Base-by-base conservation (phyloP, 2,888 invertebrate genomes). In the Omphaloscelis lunosa region DNA sequence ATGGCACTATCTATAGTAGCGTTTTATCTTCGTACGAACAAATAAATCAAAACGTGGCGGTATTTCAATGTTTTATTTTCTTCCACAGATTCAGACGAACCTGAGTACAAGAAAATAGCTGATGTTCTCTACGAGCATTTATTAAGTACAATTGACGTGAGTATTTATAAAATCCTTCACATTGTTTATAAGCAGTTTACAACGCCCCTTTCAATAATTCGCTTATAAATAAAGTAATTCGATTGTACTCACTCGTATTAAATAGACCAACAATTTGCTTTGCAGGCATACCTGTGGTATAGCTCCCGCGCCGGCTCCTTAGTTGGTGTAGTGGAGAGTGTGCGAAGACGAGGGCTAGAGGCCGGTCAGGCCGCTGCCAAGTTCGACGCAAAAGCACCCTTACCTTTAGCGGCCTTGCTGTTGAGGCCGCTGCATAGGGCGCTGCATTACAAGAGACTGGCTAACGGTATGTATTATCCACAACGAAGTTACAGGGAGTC, bases 361-460 rank as follows among this genome's bases (percentile, higher is more conserved):
- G 93, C 96, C 97, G 85, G 98, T 97, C 94, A 91, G 5, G 94
- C 92, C 27, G 93, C 94, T 41, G 85, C 87, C 1, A 85, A 87
- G 4, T 95, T 95, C 90, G 93, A 97, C 98, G 75, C 98, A 97
- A 92, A 98, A 98, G 86, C 95, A 79, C 94, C 95, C 93, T 97
- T 99, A 86, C 99, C 99, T 34, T 97, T 99, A 61, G 98, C 98
- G 63, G 98, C 98, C 77, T 98, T 99, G 92, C 97, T 99, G 76
- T 96, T 99, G 89, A 98, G 99, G 91, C 99, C 99, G 53, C 97
- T 99, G 76, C 99, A 99, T 94, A 97, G 99, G 73, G 96, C 99
- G 86, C 96, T 99, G 77, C 99, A 99, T 93, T 99, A 99, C 95
- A 97, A 98, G 92, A 62, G 83, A 6, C 77, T 88, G 0, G 88